Evolutionary conservation across 2,113 vertebrate species (phyloP).

Genomic region (Coturnix japonica): DNA sequence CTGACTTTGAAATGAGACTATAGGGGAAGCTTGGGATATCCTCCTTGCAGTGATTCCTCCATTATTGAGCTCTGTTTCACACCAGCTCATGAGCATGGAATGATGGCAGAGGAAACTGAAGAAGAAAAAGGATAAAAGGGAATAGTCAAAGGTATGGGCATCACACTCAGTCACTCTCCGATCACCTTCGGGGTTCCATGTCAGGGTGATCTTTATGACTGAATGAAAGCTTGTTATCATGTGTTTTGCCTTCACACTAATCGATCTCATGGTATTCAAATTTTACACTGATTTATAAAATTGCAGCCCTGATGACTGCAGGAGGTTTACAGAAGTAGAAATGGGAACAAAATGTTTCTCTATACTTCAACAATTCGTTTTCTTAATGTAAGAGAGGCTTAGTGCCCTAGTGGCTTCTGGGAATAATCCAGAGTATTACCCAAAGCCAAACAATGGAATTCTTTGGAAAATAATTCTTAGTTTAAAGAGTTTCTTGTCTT

Average conservation of each 20-base stretch:
- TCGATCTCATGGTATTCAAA: fast-evolving
- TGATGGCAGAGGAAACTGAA: background rate
- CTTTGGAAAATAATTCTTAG: background rate
- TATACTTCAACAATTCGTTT: background rate
- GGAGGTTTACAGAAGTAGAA: background rate
- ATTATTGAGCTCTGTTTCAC: background rate
- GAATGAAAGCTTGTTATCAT: background rate
- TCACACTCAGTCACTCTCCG: background rate
- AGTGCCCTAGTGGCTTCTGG: background rate
- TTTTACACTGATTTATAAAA: background rate
- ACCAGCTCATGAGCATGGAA: background rate
- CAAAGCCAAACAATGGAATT: background rate
- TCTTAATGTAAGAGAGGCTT: background rate
- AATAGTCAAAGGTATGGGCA: background rate
- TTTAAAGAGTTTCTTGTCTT: background rate
- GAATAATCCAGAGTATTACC: background rate
- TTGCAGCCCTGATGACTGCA: background rate
- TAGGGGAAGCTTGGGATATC: background rate
- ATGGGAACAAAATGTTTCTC: background rate
- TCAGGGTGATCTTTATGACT: background rate
- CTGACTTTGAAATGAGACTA: background rate
- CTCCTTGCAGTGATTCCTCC: background rate
- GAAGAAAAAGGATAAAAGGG: background rate
- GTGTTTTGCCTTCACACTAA: background rate
- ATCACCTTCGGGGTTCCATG: background rate